Evolutionary conservation across 2,797 vertebrate genomes (phyloP).

Genomic region (Avahi laniger): DNA sequence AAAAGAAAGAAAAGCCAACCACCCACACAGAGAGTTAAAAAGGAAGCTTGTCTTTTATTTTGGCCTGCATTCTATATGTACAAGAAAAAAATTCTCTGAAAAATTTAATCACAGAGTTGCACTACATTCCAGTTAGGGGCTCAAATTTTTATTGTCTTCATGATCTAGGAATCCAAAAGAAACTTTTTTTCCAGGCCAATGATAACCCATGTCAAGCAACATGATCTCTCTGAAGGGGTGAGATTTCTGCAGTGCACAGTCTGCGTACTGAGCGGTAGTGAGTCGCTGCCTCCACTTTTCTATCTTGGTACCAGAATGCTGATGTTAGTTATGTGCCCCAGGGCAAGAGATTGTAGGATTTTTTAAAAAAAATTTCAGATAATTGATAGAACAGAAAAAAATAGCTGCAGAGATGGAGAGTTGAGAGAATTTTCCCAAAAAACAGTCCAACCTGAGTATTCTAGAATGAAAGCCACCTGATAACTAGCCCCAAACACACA

Average conservation of each 20-base stretch:
- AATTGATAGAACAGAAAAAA: not conserved
- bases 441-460: not conserved
- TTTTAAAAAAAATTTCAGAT: not conserved
- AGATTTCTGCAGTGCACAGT: not conserved
- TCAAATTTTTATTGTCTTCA: not conserved
- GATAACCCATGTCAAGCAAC: not conserved
- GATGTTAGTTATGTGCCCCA: not conserved
- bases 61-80: not conserved
- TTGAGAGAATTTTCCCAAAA: not conserved
- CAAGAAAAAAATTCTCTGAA: not conserved
- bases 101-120: not conserved
- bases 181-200: fast-evolving
- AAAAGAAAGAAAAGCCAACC: not conserved
- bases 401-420: not conserved
- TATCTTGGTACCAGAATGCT: not conserved
- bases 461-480: not conserved
- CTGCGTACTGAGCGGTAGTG: not conserved
- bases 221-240: not conserved
- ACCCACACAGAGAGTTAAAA: not conserved
- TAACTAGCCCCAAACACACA: not conserved
- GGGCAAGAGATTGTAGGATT: not conserved
- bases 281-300: not conserved
- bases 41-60: not conserved
- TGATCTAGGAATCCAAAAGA: not conserved
- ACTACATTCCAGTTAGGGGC: not conserved